Percentiles rank a stretch among this genome's conserved stretches.
Conservation (phyloP, 2,888 invertebrate species). For the Priocnemis perturbator region DNA sequence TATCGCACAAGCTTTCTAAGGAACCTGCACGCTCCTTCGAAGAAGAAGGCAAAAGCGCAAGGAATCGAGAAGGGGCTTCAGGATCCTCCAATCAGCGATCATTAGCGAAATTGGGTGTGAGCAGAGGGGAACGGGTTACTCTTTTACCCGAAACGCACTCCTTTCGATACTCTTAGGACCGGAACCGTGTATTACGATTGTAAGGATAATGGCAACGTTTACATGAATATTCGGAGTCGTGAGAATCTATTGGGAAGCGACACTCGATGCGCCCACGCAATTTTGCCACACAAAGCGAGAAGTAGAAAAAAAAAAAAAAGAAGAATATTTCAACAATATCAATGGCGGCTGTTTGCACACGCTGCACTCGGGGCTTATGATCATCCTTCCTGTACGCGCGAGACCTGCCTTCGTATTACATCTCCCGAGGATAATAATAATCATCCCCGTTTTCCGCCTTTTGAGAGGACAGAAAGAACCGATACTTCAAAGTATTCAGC, state of each 20-base stretch:
- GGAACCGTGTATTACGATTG: too few relatives aligned
- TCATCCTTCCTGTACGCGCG: neutral
- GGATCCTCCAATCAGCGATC: neutral
- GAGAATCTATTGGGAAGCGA: too few relatives aligned
- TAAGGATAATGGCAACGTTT: too few relatives aligned
- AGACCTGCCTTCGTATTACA: constrained; percentile 36
- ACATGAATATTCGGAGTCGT: too few relatives aligned
- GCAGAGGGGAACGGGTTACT: neutral
- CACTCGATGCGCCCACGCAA: too few relatives aligned
- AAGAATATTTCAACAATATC: too few relatives aligned
- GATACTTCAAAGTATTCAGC: constrained; percentile 56
- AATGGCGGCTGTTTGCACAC: neutral
- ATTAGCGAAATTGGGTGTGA: constrained; percentile 22
- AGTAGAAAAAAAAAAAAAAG: too few relatives aligned
- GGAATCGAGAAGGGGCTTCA: neutral
- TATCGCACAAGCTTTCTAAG: constrained; percentile 39
- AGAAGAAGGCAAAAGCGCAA: constrained; percentile 20
- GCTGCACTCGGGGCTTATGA: neutral
- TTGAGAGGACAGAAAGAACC: constrained; percentile 16
- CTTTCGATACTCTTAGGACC: too few relatives aligned
- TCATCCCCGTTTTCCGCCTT: constrained; percentile 40
- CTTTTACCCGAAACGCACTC: too few relatives aligned
- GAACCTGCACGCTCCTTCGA: constrained; percentile 36
- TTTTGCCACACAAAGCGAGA: too few relatives aligned
- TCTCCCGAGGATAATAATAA: constrained; percentile 51